These are phyloP conservation scores for Leuciscus idus DNA, from an alignment of 2,113 vertebrate species.

Conservation along the genomic window DNA sequence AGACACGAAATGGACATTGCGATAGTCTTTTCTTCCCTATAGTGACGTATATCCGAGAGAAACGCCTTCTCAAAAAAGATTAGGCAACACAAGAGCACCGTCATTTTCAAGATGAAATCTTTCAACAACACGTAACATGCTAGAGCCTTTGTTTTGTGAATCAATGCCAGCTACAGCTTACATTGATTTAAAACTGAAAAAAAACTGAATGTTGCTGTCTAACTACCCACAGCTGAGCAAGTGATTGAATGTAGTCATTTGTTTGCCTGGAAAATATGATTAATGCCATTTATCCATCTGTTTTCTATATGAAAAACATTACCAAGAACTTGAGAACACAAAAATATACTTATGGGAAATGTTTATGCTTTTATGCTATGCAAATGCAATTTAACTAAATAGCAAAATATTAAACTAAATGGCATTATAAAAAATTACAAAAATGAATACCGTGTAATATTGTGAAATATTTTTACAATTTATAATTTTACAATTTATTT, in stretches of 20 bases:
- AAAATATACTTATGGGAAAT: not conserved
- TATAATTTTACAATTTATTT: not conserved
- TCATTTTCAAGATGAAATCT: not conserved
- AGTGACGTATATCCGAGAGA: too few relatives aligned
- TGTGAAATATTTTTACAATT: not conserved
- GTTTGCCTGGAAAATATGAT: constrained; percentile 26
- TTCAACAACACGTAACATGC: not conserved
- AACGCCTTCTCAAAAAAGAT: too few relatives aligned
- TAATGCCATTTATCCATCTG: not conserved
- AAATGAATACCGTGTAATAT: not conserved
- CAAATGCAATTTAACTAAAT: not conserved
- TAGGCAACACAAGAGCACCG: not conserved
- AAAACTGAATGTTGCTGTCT: not conserved
- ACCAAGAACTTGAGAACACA: not conserved
- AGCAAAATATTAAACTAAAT: not conserved
- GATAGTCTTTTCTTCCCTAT: too few relatives aligned
- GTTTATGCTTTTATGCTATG: not conserved
- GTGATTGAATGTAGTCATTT: constrained; percentile 20
- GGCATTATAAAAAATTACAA: not conserved
- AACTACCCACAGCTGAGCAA: constrained; percentile 11
- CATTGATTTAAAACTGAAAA: not conserved
- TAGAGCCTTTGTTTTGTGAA: constrained; percentile 8
- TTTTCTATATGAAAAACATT: not conserved
- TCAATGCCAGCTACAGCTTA: constrained; percentile 6
- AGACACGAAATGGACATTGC: not conserved